Conservation (phyloP, 2,113 vertebrate species). For the Lathamus discolor region DNA sequence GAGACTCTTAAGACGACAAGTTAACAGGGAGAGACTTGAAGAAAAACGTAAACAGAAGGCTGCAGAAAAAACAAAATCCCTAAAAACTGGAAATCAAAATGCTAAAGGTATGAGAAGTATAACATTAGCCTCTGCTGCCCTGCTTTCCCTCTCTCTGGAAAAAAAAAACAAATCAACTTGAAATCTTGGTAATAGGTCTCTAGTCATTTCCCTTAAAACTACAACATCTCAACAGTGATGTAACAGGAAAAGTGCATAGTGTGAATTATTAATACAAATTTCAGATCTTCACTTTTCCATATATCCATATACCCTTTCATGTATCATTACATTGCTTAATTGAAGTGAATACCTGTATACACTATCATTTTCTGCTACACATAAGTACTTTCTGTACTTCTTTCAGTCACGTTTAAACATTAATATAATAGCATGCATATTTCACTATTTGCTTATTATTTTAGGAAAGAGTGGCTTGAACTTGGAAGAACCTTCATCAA, state of each 20-base stretch:
- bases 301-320: not conserved
- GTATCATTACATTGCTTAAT: not conserved
- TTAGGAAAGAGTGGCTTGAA: slow-evolving; percentile 71
- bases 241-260: not conserved
- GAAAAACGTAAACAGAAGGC: slow-evolving; percentile 94
- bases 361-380: not conserved
- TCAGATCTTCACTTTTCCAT: not conserved
- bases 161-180: not conserved
- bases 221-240: not conserved
- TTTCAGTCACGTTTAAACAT: not conserved
- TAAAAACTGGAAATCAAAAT: slow-evolving; percentile 74
- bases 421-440: not conserved
- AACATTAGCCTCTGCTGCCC: not conserved
- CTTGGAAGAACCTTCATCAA: slow-evolving; percentile 66
- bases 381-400: not conserved
- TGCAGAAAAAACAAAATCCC: slow-evolving; percentile 77
- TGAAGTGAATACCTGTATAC: not conserved
- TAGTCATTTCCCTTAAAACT: not conserved
- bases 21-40: slow-evolving; percentile 94
- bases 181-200: not conserved
- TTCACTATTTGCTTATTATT: not conserved
- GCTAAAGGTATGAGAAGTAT: slow-evolving; percentile 16
- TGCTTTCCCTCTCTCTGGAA: fast-evolving
- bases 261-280: not conserved
- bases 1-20: slow-evolving; percentile 88